Percentiles rank a stretch among this genome's conserved stretches.
Evolutionary conservation across 2,113 vertebrate species (phyloP).

Genomic region (Notiomystis cincta): DNA sequence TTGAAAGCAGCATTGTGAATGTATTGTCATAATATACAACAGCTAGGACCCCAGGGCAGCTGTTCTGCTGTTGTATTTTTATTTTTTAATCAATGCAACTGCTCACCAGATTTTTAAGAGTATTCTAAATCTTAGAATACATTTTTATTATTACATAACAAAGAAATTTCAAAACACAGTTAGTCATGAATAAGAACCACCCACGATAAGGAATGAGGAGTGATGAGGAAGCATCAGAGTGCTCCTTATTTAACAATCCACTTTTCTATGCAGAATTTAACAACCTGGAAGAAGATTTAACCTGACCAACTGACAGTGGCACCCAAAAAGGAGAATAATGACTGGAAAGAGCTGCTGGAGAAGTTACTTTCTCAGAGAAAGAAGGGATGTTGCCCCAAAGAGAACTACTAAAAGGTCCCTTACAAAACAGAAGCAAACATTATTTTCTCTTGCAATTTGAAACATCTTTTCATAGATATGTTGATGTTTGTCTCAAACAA

Average conservation of each 20-base stretch:
- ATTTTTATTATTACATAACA: not conserved
- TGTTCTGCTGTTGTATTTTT: not conserved
- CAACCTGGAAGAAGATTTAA: not conserved
- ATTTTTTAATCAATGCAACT: not conserved
- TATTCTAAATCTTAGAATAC: not conserved
- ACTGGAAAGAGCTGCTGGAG: not conserved
- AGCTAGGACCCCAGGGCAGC: not conserved
- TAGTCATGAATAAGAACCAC: not conserved
- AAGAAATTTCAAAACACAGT: not conserved
- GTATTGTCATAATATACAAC: not conserved
- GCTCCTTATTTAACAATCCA: not conserved
- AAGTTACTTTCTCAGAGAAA: not conserved
- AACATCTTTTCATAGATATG: not conserved
- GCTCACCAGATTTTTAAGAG: not conserved
- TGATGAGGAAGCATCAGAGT: not conserved
- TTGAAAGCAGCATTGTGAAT: not conserved
- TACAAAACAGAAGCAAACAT: not conserved
- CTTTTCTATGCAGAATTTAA: not conserved
- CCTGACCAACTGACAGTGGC: not conserved
- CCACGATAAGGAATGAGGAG: not conserved
- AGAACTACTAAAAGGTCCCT: not conserved
- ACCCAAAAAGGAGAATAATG: not conserved
- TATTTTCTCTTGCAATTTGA: not conserved
- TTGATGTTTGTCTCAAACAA: not conserved
- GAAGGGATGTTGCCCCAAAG: not conserved